A percentile compares a stretch with the other conserved stretches of the same genome.
Conservation (phyloP, 2,888 invertebrate genomes). For the Aporophyla lueneburgensis region DNA sequence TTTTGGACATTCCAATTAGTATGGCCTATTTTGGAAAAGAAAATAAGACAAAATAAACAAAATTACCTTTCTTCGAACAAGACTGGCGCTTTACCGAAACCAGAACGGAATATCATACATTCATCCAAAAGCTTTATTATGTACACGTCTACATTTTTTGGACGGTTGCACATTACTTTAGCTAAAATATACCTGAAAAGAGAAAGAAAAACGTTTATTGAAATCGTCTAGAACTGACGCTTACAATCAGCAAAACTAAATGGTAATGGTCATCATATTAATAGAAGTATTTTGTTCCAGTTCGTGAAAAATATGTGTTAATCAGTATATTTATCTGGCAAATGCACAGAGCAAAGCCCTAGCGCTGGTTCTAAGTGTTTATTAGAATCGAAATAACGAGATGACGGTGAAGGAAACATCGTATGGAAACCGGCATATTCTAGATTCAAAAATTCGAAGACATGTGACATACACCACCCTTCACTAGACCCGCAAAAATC, state of each 20-base stretch:
- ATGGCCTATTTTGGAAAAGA: neutral
- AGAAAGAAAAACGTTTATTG: no score
- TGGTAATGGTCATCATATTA: neutral
- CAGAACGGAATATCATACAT: constrained; percentile 85
- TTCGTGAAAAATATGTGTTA: neutral
- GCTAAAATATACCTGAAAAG: constrained; percentile 66
- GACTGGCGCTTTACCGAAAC: constrained; percentile 81
- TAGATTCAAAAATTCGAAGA: no score
- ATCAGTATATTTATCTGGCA: no score
- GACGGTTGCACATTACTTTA: constrained; percentile 78
- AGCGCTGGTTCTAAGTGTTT: no score
- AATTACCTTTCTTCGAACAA: constrained; percentile 82
- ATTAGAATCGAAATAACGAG: no score
- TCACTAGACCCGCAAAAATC: no score
- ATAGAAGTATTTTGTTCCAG: neutral
- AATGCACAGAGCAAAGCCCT: neutral
- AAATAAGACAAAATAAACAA: neutral
- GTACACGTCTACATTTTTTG: constrained; percentile 75
- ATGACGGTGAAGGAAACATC: no score
- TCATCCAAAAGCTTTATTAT: constrained; percentile 81
- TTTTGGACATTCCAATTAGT: neutral
- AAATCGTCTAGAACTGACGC: neutral
- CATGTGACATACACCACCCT: no score
- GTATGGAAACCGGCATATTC: no score
- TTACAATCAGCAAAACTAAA: neutral